Conservation (phyloP, 2,888 invertebrate genomes). For the Cryptus viduatorius region DNA sequence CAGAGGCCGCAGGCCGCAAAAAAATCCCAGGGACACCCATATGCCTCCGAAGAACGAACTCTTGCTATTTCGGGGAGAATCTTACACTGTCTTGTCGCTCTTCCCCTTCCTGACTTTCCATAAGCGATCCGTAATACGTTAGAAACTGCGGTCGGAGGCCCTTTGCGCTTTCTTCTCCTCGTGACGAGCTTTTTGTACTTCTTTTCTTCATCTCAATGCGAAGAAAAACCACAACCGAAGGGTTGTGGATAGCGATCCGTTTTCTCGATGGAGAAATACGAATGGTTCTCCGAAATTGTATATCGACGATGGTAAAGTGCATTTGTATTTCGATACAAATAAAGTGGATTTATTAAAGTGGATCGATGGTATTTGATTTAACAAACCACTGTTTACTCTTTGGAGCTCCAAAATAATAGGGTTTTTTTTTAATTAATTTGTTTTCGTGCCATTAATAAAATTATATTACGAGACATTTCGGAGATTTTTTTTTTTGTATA, state of each 20-base stretch:
- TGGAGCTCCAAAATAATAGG: too few relatives aligned
- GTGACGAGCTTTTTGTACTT: constrained; percentile 23
- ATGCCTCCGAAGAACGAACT: constrained; percentile 19
- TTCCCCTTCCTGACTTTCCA: constrained; percentile 69
- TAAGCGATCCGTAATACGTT: constrained; percentile 77
- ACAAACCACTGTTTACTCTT: not conserved
- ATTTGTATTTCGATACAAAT: too few relatives aligned
- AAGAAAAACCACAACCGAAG: constrained; percentile 17
- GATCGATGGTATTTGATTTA: not conserved
- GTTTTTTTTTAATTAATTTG: too few relatives aligned
- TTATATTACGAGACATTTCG: too few relatives aligned
- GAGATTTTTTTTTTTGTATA: not conserved
- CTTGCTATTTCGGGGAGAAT: constrained; percentile 65
- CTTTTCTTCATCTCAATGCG: constrained; percentile 22
- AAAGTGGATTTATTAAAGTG: too few relatives aligned
- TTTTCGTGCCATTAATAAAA: too few relatives aligned
- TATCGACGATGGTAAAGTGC: not conserved
- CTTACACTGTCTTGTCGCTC: constrained; percentile 64
- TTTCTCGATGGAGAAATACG: not conserved
- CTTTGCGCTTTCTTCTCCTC: constrained; percentile 42
- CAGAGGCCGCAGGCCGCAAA: constrained; percentile 68
- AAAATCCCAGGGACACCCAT: constrained; percentile 66
- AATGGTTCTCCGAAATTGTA: not conserved
- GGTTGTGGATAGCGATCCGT: not conserved
- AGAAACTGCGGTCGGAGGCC: constrained; percentile 75